These are phyloP conservation scores for Littorina saxatilis DNA, from an alignment of 1,140 invertebrate species.

Conservation along the genomic window DNA sequence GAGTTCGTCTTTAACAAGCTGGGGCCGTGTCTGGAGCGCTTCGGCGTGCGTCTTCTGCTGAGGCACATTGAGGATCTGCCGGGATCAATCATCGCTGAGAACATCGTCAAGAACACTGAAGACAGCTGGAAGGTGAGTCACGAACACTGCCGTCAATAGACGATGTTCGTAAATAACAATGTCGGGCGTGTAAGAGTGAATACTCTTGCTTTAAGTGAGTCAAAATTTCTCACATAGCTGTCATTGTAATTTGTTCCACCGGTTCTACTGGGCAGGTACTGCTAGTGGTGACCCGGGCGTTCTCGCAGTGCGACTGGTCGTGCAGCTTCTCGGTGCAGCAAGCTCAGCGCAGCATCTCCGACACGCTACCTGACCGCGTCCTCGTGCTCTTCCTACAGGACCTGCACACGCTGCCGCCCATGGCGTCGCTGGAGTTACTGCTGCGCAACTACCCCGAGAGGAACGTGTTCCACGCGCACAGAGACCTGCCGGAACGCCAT, in stretches of 20 bases:
- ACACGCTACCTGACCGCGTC: slow-evolving; percentile 4
- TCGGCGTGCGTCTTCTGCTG: background rate
- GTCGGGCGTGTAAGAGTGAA: no score
- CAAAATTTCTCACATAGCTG: no score
- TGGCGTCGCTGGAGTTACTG: background rate
- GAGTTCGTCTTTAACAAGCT: background rate
- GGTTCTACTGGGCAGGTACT: slow-evolving; percentile 1
- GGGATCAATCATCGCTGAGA: background rate
- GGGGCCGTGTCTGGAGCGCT: background rate
- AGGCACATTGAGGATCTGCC: background rate
- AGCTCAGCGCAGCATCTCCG: slow-evolving; percentile 22
- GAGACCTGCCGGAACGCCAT: background rate
- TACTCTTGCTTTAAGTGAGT: no score
- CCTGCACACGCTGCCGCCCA: background rate
- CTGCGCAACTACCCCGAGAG: background rate
- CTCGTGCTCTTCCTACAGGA: slow-evolving; percentile 10
- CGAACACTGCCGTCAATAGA: no score
- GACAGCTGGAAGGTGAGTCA: slow-evolving; percentile 9
- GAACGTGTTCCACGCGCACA: slow-evolving; percentile 12
- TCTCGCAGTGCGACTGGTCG: background rate
- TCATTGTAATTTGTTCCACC: no score
- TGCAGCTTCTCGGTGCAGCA: background rate
- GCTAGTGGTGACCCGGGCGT: background rate
- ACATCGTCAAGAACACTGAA: background rate
- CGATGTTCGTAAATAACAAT: no score